Conservation (phyloP, 2,888 invertebrate genomes). For the Andrena hattorfiana region DNA sequence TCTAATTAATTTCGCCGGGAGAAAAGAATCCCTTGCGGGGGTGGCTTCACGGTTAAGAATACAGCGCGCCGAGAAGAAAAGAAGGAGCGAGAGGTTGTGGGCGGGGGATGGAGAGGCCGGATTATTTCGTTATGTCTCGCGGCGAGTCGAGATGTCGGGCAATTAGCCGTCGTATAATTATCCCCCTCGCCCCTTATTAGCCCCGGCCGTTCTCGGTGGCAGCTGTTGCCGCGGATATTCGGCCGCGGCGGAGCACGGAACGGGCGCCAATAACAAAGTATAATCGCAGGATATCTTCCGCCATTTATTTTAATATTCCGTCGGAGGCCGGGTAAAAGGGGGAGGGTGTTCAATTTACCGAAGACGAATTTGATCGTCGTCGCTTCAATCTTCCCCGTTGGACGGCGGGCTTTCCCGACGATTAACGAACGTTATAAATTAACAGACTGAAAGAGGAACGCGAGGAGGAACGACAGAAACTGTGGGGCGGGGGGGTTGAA, state of each 20-base stretch:
- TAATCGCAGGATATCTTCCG: constrained; percentile 62
- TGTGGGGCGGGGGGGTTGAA: background rate
- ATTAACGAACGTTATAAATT: constrained; percentile 3
- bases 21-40: constrained; percentile 65
- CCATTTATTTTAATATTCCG: constrained; percentile 74
- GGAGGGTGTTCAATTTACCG: constrained; percentile 20
- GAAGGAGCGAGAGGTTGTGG: background rate
- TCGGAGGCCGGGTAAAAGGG: background rate
- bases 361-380: constrained; percentile 25
- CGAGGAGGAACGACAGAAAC: too few species aligned
- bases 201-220: constrained; percentile 52
- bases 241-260: constrained; percentile 28
- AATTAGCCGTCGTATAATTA: constrained; percentile 80
- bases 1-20: constrained; percentile 71
- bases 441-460: too few species aligned
- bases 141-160: constrained; percentile 71
- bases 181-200: constrained; percentile 69
- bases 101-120: constrained; percentile 35
- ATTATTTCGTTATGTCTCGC: constrained; percentile 77
- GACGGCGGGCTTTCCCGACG: constrained; percentile 57
- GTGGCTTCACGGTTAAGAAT: constrained; percentile 66
- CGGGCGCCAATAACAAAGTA: constrained; percentile 55
- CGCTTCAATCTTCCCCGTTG: constrained; percentile 26
- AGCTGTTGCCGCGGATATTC: constrained; percentile 59
- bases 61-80: constrained; percentile 41